Base-by-base conservation (phyloP, 2,888 invertebrate genomes). In the Morinoia aosen region DNA sequence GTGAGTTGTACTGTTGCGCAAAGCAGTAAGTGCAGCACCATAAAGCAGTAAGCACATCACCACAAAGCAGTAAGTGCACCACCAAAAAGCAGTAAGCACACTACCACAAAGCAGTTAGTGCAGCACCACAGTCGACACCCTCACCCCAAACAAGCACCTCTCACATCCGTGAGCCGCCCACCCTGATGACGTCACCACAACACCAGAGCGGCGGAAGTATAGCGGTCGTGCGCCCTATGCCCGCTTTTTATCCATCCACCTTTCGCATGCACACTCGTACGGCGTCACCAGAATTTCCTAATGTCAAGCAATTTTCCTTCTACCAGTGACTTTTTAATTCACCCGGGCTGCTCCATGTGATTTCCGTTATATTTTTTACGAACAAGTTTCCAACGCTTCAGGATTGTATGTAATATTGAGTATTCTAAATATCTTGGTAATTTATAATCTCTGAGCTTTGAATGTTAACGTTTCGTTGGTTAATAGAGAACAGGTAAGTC, bases 281-380 rank as follows among this genome's bases (percentile, higher is more conserved):
- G 76, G 33, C 76, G 76, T 76, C 76, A 76, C 76, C 76, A 76
- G 76, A 76, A 76, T 76, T 76, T 76, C 76, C 76, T 76, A 76
- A 10, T 25, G 33, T 33, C 25, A 33, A 76, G 25, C 76, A 3
- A 76, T 76, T 76, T 76, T 76, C 25, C 76, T 33, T 76, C 25
- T 10, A 33, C 16, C 16, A 16, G 25, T 8, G 8, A 8, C 10
- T 33, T 19, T 33, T 76, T 16, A 16, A 76, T 76, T 76, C 25
- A 33, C 16, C 8, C 25, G 16, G 8, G 19, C 76, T 33, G 25
- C 3, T 76, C 25, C 33, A 25, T 10, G 33, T 76, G 2, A 33
- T 76, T 76, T 76, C 19, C 19, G 14, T 0, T 61, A 76, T 10
- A 8, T 76, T 16, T 33, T 76, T 76, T 33, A 8, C 25, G 16